Evolutionary conservation across 2,888 invertebrate genomes (phyloP).

Genomic region (Clivina fossor): DNA sequence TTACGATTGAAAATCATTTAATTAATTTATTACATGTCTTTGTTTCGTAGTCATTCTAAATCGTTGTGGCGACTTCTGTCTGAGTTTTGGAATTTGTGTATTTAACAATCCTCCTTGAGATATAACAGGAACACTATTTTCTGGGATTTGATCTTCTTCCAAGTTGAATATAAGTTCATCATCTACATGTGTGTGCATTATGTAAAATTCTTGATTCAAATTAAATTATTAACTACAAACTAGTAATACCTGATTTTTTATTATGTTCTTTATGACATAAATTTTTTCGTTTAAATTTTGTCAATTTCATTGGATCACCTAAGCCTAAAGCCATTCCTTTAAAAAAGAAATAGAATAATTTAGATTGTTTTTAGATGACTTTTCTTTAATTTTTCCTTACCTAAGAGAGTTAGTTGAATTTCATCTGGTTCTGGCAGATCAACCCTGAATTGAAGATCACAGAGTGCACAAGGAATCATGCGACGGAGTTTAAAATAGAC

Average conservation of each 20-base stretch:
- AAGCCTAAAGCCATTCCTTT: conserved; percentile 78
- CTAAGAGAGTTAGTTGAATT: conserved; percentile 60
- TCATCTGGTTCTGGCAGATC: conserved; percentile 85
- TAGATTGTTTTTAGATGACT: not conserved
- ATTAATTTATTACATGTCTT: conserved; percentile 46
- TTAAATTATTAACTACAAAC: not conserved
- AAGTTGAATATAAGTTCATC: conserved; percentile 83
- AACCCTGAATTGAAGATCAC: conserved; percentile 77
- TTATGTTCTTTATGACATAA: conserved; percentile 48
- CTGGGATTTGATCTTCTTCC: conserved; percentile 70
- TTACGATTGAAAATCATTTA: conserved; percentile 11
- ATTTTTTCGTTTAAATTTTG: conserved; percentile 54
- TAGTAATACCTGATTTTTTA: conserved; percentile 42
- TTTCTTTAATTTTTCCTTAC: conserved; percentile 50
- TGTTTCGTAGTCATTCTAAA: conserved; percentile 47
- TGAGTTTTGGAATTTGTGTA: conserved; percentile 53
- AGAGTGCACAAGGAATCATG: conserved; percentile 84
- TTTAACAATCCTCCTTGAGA: conserved; percentile 39
- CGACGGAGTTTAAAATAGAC: conserved; percentile 87
- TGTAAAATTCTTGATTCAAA: not conserved
- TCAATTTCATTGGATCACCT: conserved; percentile 60
- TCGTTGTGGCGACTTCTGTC: conserved; percentile 60
- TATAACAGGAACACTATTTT: conserved; percentile 43
- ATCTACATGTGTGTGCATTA: no score
- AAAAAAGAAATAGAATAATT: conserved; percentile 24